Conservation (phyloP, 2,888 invertebrate genomes). For the Onthophagus sagittarius region DNA sequence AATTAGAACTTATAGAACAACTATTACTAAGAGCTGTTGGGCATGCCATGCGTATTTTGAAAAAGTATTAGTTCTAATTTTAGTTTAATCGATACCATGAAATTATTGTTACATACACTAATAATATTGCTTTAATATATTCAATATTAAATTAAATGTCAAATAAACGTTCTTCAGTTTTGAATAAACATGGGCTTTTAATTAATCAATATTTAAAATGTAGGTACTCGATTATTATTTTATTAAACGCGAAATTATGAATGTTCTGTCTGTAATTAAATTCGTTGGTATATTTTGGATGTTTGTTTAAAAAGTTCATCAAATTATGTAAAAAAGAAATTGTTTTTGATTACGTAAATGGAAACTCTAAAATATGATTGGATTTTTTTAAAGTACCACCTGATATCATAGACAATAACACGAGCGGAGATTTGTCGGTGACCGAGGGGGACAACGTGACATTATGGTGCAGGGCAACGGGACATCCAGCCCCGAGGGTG, state of each 20-base stretch:
- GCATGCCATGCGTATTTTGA: too few relatives aligned
- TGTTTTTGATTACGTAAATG: too few relatives aligned
- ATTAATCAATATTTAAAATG: not conserved
- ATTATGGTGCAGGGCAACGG: constrained; percentile 68
- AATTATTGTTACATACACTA: too few relatives aligned
- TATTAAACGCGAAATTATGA: not conserved
- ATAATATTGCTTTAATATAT: not conserved
- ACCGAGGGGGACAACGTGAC: constrained; percentile 72
- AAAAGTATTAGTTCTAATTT: too few relatives aligned
- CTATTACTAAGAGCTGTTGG: too few relatives aligned
- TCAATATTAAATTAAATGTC: not conserved
- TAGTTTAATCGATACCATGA: too few relatives aligned
- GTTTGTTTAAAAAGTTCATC: too few relatives aligned
- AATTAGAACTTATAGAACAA: too few relatives aligned
- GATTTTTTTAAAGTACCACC: constrained; percentile 62
- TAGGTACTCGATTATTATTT: not conserved
- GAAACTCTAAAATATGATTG: not conserved
- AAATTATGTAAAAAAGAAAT: not conserved
- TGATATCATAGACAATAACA: constrained; percentile 72
- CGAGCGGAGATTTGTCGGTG: constrained; percentile 70
- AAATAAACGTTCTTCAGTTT: not conserved
- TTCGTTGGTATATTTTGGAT: not conserved
- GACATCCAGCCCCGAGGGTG: constrained; percentile 66
- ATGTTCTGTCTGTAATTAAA: not conserved
- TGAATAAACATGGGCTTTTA: not conserved